A percentile compares a stretch with the other conserved stretches of the same genome.
Conservation (phyloP, 2,888 invertebrate species). For the Agrilus mali region DNA sequence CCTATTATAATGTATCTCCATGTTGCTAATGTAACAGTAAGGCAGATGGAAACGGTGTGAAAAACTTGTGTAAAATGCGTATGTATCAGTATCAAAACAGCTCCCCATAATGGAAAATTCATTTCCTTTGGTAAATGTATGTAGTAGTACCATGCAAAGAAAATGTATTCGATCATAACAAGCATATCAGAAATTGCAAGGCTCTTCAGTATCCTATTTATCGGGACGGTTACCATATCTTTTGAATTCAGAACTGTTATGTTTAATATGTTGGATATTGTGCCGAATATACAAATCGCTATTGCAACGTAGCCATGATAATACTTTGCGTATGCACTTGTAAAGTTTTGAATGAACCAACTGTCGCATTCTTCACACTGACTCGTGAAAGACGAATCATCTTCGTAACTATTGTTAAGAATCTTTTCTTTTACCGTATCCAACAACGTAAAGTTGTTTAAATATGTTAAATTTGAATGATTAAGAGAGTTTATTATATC, state of each 20-base stretch:
- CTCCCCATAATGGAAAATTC: constrained; percentile 59
- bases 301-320: constrained; percentile 76
- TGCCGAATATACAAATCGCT: constrained; percentile 75
- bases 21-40: constrained; percentile 67
- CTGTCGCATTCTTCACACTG: constrained; percentile 10
- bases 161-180: constrained; percentile 79
- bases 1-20: constrained; percentile 80
- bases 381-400: too few relatives aligned
- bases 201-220: constrained; percentile 74
- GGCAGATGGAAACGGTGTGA: constrained; percentile 73
- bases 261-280: constrained; percentile 75
- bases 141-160: constrained; percentile 57
- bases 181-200: constrained; percentile 81
- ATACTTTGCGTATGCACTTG: constrained; percentile 47
- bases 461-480: too few relatives aligned
- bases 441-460: too few relatives aligned
- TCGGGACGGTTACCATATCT: constrained; percentile 70
- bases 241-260: constrained; percentile 75
- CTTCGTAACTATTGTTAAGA: too few relatives aligned
- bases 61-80: constrained; percentile 70
- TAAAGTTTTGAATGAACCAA: constrained; percentile 32
- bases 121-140: constrained; percentile 49
- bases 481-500: too few relatives aligned
- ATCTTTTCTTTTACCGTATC: too few relatives aligned
- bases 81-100: constrained; percentile 64